Base-by-base conservation (phyloP, 2,888 invertebrate genomes). In the Petrolisthes manimaculis region DNA sequence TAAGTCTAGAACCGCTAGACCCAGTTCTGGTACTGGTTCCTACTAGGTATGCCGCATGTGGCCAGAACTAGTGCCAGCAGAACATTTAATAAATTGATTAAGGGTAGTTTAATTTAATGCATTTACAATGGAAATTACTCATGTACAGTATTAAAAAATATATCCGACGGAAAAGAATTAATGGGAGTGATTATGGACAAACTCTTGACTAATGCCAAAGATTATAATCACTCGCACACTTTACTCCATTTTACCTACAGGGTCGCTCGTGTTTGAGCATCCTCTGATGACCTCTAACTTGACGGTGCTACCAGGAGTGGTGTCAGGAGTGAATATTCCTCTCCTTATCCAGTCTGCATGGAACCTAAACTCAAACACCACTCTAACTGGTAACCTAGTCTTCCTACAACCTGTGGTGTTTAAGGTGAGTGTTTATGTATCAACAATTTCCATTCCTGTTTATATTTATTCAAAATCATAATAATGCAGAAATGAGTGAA, bases 341-440 rank as follows among this genome's bases (percentile, higher is more conserved):
- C 78, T 67, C 5, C 69, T 87, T 37, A 61, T 55, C n/a, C 5
- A 67, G 14, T 75, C 56, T 37, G 83, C 87, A 14, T 87, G 87
- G 87, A 56, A 56, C 37, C 12, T 83, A 4, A 71, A 87, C 78
- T 53, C 69, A 24, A 67, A 69, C n/a, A 55, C 83, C 5, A 61
- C 53, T 3, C 69, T 87, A 54, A 75, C 78, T 18, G 87, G 83
- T 2, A 21, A 24, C 24, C 51, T 87, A 18, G 53, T 78, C n/a
- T 87, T 87, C 56, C n/a, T 53, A 0, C 56, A 61, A 75, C 78
- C 77, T 1, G 87, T 87, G 5, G 4, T 78, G 5, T 71, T 87
- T n/a, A 24, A 77, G 83, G 87, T 83, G 24, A 14, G 83, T 69
- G n/a, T n/a, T 51, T 18, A 21, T 18, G 21, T 8, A 37, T 37